phyloP scores from a whole-genome alignment of 1,140 invertebrate species.

The Gerris buenoi region DNA sequence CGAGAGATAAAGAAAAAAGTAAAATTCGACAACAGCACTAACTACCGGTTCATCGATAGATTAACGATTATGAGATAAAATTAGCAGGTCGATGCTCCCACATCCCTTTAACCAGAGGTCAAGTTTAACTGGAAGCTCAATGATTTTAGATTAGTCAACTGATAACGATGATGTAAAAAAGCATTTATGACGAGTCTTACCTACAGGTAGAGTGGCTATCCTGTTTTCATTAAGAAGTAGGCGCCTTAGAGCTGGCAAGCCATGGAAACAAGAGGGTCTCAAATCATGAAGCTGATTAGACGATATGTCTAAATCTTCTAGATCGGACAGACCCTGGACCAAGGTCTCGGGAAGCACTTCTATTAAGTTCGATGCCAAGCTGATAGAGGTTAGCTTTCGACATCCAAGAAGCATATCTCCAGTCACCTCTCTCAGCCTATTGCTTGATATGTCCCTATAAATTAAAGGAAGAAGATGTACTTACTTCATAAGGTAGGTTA shows the following conservation, averaged over 20 bases:
- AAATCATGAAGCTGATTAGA: slow-evolving; percentile 32
- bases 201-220: slow-evolving; percentile 38
- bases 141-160: too few relatives aligned
- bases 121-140: too few relatives aligned
- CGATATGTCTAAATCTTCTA: slow-evolving; percentile 37
- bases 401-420: slow-evolving; percentile 31
- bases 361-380: slow-evolving; percentile 35
- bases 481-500: too few relatives aligned
- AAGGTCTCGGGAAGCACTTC: slow-evolving; percentile 26
- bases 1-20: too few relatives aligned
- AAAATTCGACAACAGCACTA: too few relatives aligned
- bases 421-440: slow-evolving; percentile 44
- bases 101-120: too few relatives aligned
- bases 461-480: too few relatives aligned
- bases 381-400: slow-evolving; percentile 30
- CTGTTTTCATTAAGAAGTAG: slow-evolving; percentile 56
- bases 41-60: too few relatives aligned
- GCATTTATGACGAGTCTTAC: too few relatives aligned
- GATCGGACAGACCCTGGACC: slow-evolving; percentile 29
- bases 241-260: slow-evolving; percentile 42
- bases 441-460: slow-evolving; percentile 40
- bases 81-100: too few relatives aligned
- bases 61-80: too few relatives aligned
- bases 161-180: too few relatives aligned
- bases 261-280: slow-evolving; percentile 41